A percentile compares a stretch with the other conserved stretches of the same genome.
Conservation (phyloP, 2,797 vertebrate species). For the Clamator glandarius region DNA sequence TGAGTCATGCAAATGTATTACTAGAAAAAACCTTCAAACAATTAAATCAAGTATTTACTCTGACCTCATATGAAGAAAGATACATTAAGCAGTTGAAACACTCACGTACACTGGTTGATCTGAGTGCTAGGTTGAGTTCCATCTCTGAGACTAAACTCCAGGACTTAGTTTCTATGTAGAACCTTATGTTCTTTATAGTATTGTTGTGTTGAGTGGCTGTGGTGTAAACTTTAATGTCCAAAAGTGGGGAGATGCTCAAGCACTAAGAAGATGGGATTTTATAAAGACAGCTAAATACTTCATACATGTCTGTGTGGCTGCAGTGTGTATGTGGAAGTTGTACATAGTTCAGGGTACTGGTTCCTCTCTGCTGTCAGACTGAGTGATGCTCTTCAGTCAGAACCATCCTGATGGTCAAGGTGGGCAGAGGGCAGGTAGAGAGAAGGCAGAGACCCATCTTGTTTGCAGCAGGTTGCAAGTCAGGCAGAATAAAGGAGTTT, state of each 20-base stretch:
- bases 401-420: background rate
- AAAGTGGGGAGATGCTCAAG: background rate
- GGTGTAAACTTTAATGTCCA: accelerated
- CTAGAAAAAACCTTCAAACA: background rate
- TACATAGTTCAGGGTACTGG: background rate
- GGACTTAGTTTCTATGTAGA: background rate
- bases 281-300: background rate
- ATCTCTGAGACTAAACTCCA: background rate
- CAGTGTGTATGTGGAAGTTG: background rate
- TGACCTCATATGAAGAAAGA: background rate
- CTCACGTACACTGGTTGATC: background rate
- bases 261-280: background rate
- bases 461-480: background rate
- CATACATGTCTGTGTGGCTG: accelerated
- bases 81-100: background rate
- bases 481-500: background rate
- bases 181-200: accelerated
- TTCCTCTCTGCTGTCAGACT: background rate
- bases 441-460: background rate
- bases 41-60: background rate
- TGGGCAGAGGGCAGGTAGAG: background rate
- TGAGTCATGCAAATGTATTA: background rate
- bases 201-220: background rate
- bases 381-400: background rate
- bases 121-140: background rate